Conservation (phyloP, 2,113 vertebrate species). For the Microtus richardsoni region DNA sequence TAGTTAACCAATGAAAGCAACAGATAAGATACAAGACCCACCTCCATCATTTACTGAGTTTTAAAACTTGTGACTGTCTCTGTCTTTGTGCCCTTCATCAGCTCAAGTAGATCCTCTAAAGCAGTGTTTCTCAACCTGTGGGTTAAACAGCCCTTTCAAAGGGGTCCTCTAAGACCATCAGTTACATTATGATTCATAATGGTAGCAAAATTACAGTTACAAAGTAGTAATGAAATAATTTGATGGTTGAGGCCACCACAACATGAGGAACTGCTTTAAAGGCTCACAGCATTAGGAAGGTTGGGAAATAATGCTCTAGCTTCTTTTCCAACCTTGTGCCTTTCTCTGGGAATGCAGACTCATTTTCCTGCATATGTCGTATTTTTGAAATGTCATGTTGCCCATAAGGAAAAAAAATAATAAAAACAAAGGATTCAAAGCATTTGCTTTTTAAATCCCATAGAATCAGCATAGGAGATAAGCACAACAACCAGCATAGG, state of each 20-base stretch:
- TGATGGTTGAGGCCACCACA: neutral
- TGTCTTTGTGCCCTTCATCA: neutral
- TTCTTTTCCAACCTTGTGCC: neutral
- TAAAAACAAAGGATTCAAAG: neutral
- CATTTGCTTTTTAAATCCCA: no score
- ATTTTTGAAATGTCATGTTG: neutral
- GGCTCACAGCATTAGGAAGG: neutral
- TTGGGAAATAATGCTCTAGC: neutral
- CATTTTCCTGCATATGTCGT: neutral
- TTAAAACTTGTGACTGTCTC: neutral
- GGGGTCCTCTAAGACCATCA: neutral
- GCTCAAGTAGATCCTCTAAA: neutral
- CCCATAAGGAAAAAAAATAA: neutral
- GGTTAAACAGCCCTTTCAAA: neutral
- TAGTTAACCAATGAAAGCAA: no score
- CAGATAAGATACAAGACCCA: no score
- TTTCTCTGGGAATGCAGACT: neutral
- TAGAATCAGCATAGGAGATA: neutral
- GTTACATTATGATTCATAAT: neutral
- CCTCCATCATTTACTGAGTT: neutral
- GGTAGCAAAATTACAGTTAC: neutral
- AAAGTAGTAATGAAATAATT: neutral
- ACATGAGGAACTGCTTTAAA: neutral
- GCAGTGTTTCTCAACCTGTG: no score
- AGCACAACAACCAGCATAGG: neutral